Conservation (phyloP, 2,888 invertebrate species). For the Caenorhabditis uteleia region DNA sequence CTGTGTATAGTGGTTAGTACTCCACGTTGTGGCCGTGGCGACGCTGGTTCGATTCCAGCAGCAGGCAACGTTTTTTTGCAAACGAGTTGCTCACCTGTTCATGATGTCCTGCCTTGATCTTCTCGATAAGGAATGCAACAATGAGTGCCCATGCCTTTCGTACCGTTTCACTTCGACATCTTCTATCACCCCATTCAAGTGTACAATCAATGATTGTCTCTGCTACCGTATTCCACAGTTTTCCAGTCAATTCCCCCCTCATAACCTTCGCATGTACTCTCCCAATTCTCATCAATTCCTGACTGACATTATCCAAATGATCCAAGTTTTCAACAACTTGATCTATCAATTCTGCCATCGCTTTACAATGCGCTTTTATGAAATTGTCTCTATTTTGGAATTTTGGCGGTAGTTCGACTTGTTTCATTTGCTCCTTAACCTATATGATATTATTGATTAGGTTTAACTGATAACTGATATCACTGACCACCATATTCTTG, state of each 20-base stretch:
- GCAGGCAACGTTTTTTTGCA: constrained; percentile 57
- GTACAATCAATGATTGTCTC: constrained; percentile 69
- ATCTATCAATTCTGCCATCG: constrained; percentile 64
- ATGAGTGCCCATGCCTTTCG: constrained; percentile 68
- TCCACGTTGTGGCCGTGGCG: constrained; percentile 69
- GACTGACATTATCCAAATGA: constrained; percentile 59
- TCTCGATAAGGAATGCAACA: constrained; percentile 67
- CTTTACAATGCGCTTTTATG: constrained; percentile 64
- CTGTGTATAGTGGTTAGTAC: constrained; percentile 69
- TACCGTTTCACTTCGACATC: constrained; percentile 61
- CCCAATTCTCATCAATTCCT: constrained; percentile 60
- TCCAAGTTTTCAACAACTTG: constrained; percentile 67
- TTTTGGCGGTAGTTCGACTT: constrained; percentile 56
- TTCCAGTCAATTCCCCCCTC: constrained; percentile 63
- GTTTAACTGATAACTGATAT: too few relatives aligned
- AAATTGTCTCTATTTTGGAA: constrained; percentile 66
- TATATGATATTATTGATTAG: constrained; percentile 18
- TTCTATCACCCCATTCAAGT: constrained; percentile 69
- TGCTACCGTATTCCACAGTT: constrained; percentile 66
- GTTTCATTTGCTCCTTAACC: constrained; percentile 64
- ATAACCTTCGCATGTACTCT: constrained; percentile 61
- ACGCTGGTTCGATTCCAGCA: constrained; percentile 67
- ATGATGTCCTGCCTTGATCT: constrained; percentile 67
- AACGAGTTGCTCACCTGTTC: constrained; percentile 56
- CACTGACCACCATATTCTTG: constrained; percentile 58